Conservation (phyloP, 2,888 invertebrate species). For the Prenolepis imparis region DNA sequence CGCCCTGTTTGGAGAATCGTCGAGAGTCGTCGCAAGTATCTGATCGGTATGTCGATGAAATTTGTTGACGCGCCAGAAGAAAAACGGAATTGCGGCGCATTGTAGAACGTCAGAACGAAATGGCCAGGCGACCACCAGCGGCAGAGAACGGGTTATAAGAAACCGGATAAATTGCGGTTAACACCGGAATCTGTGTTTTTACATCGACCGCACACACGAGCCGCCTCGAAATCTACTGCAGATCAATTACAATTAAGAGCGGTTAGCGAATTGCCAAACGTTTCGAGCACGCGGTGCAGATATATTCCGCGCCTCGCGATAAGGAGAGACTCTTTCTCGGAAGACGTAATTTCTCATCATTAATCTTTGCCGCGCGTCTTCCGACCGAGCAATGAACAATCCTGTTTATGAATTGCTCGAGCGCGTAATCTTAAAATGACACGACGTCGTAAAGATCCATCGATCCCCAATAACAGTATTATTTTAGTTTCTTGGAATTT, state of each 20-base stretch:
- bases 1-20: constrained; percentile 15
- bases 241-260: constrained; percentile 86
- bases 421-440: background rate
- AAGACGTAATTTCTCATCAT: constrained; percentile 67
- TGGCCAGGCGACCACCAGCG: constrained; percentile 24
- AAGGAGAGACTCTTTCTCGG: constrained; percentile 73
- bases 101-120: constrained; percentile 69
- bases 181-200: constrained; percentile 85
- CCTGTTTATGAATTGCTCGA: constrained; percentile 33
- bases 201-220: constrained; percentile 68
- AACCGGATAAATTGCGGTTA: constrained; percentile 82
- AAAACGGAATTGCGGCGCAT: constrained; percentile 81
- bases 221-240: constrained; percentile 83
- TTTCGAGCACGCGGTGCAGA: constrained; percentile 77
- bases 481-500: background rate
- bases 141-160: constrained; percentile 56
- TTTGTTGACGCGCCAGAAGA: constrained; percentile 79
- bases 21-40: constrained; percentile 56
- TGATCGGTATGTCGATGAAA: constrained; percentile 81
- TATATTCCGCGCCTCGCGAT: constrained; percentile 79
- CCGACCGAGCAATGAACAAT: constrained; percentile 1
- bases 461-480: background rate
- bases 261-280: constrained; percentile 85
- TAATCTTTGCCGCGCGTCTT: constrained; percentile 45
- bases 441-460: background rate